These are phyloP conservation scores for Agrotis clavis DNA, from an alignment of 2,888 invertebrate genomes.

Conservation along the genomic window DNA sequence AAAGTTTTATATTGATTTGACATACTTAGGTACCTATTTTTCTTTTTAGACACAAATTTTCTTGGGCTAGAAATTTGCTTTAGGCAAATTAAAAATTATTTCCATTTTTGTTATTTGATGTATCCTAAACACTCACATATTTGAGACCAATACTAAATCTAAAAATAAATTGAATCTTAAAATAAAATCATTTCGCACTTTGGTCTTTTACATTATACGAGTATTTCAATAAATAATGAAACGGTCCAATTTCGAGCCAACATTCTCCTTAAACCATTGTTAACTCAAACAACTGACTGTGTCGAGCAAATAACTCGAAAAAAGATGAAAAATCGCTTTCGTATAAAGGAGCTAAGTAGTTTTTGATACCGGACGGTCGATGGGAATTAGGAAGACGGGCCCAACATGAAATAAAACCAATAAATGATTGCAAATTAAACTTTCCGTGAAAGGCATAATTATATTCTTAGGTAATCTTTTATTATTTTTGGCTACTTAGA, in stretches of 20 bases:
- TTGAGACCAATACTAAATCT: no score
- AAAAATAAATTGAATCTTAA: no score
- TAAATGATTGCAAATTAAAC: constrained; percentile 42
- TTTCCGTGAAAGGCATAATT: constrained; percentile 3
- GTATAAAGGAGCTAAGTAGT: constrained; percentile 70
- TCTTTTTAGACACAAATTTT: no score
- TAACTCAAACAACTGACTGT: constrained; percentile 49
- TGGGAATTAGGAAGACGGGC: constrained; percentile 62
- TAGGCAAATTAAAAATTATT: no score
- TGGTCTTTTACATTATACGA: background rate
- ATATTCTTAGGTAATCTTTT: background rate
- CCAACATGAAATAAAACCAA: constrained; percentile 56
- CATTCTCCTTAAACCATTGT: constrained; percentile 52
- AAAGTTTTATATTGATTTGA: background rate
- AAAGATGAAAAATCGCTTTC: constrained; percentile 66
- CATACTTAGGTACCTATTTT: no score
- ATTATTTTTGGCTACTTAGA: background rate
- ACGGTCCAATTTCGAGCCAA: background rate
- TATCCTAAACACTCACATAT: no score
- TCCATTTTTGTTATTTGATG: no score
- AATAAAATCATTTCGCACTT: no score
- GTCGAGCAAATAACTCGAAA: constrained; percentile 56
- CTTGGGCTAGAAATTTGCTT: no score
- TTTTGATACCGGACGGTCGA: constrained; percentile 67
- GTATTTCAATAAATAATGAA: constrained; percentile 9